Evolutionary conservation across 1,140 invertebrate species (phyloP), one percentile per base, ranked within the genome.

Genomic region (Pseudomyrmex cubaensis): DNA sequence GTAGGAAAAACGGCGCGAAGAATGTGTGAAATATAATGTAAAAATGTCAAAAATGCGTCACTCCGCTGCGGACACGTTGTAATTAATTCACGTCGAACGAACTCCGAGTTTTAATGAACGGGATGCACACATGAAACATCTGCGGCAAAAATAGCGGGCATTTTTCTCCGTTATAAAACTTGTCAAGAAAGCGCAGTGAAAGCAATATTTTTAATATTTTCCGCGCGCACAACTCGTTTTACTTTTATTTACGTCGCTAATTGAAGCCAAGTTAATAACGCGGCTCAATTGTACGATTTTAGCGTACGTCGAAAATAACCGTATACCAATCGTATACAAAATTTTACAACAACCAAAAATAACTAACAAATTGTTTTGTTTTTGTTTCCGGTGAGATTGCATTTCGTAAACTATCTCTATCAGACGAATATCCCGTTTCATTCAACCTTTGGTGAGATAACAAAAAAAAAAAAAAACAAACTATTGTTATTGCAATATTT

Each of bases 361-460:
- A 35, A 52, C n/a, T 76, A 54, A 66, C 25, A 76, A 76, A 66
- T 76, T 54, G 7, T 63, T 83, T 56, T 44, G 44, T 90, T 87
- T 89, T 12, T 90, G 86, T 91, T 91, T 69, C 83, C 90, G 89
- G 90, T 91, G 84, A 90, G 86, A 73, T 56, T 50, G 20, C 15
- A 82, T 17, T 63, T 63, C 12, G 13, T 22, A 7, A 25, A 22
- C 1, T 5, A 12, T 15, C 52, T 74, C 48, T 20, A 15, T 15
- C 12, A 66, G n/a, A 2, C 46, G 22, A 52, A 17, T 44, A 44
- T 76, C 20, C 25, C 5, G n/a, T 25, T 66, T 66, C 25, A 66
- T 66, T 66, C 1, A 35, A 9, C 35, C 12, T 54, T 46, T n/a
- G 61, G 3, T 66, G 13, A 76, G 48, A 15, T 64, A 66, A 44